Base-by-base conservation (phyloP, 2,888 invertebrate genomes). In the Phortica magna region DNA sequence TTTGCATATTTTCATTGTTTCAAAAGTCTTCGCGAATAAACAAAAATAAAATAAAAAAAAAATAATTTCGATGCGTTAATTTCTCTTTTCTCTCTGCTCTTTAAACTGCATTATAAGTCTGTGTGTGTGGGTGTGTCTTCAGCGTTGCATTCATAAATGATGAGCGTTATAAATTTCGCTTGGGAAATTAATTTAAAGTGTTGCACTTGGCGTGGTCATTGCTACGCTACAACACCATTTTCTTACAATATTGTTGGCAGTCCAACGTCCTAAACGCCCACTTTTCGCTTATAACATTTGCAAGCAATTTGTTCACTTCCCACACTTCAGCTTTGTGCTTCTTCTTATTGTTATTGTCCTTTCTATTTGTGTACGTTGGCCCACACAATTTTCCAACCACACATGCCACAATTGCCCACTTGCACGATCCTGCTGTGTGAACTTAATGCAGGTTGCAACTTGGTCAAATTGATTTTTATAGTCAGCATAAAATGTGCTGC, bases 151-250 rank as follows among this genome's bases (percentile, higher is more conserved):
- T 65, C 17, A 65, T 65, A 65, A 65, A 41, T 74, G 57, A 43
- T 76, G 41, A 61, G 59, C 39, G 57, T 76, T 67, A 73, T 65
- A 84, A 88, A 88, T 88, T 85, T 88, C 89, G 80, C 88, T 78
- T 73, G 85, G 89, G 88, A 85, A 85, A 85, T 85, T 85, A 84
- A 85, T 85, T 89, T 89, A 83, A 82, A 88, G 85, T 87, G 88
- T 78, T 78, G 43, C 31, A 43, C 76, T 72, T 72, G 57, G 17
- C 22, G 59, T 73, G 73, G 55, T 17, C n/a, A 17, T 55, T 55
- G 17, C 55, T 10, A 4, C 2, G 55, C 55, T 55, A 6, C 17
- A 55, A 55, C n/a, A 55, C 1, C 42, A 43, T 48, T 64, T 19
- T 22, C 17, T n/a, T 22, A 22, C 14, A 31, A 31, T 4, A 17